A percentile compares a stretch with the other conserved stretches of the same genome.
Conservation (phyloP, 2,888 invertebrate species). For the Cancer borealis region DNA sequence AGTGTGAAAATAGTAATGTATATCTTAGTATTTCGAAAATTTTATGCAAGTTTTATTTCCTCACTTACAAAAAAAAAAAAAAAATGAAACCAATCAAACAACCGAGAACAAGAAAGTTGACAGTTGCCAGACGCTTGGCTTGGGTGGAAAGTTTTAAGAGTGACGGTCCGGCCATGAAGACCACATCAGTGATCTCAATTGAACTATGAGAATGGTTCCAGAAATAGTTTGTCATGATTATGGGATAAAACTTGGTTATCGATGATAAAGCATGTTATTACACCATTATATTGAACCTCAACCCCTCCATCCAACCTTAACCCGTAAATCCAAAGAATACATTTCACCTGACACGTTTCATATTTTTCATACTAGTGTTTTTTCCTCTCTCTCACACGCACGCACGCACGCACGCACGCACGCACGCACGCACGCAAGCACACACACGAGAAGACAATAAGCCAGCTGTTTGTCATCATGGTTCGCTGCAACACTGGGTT, state of each 20-base stretch:
- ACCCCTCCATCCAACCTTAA: no score
- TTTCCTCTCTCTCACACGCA: no score
- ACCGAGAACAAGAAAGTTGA: background rate
- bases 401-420: background rate
- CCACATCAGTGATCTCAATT: no score
- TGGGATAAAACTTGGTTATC: no score
- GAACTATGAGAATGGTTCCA: no score
- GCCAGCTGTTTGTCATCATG: background rate
- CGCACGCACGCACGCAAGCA: background rate
- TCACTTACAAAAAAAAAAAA: background rate
- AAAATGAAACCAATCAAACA: background rate
- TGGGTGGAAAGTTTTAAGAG: background rate
- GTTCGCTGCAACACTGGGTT: background rate
- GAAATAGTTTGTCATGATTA: no score
- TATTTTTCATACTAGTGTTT: no score
- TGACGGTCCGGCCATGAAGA: no score
- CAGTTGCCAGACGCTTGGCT: background rate
- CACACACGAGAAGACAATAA: background rate
- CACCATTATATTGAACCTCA: no score
- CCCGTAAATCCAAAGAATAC: no score
- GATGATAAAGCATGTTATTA: no score
- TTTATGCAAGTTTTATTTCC: background rate
- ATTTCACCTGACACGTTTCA: no score
- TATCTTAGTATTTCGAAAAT: background rate
- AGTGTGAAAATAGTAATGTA: background rate